Percentiles rank a stretch among this genome's conserved stretches.
Evolutionary conservation across 2,888 invertebrate genomes (phyloP).

Genomic region (Lithophane semibrunnea): DNA sequence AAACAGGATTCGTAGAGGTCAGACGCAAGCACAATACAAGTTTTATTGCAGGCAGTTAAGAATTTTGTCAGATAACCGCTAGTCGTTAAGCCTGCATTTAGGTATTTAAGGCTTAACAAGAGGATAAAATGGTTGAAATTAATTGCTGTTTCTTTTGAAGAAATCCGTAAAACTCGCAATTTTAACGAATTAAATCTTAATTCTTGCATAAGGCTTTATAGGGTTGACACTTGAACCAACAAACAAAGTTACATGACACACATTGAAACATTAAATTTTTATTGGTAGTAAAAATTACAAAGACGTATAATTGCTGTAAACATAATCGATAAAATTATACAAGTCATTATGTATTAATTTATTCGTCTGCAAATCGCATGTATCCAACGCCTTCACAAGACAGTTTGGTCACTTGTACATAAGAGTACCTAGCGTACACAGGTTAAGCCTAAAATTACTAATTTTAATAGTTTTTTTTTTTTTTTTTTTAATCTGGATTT

Average conservation of each 20-base stretch:
- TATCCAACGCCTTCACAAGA: neutral
- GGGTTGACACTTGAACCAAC: neutral
- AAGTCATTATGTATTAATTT: neutral
- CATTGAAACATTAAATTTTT: conserved; percentile 4
- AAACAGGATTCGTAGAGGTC: conserved; percentile 56
- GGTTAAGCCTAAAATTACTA: no score
- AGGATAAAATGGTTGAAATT: conserved; percentile 42
- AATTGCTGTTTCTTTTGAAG: conserved; percentile 32
- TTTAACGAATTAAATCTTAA: neutral
- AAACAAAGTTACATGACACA: conserved; percentile 8
- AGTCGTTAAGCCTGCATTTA: conserved; percentile 48
- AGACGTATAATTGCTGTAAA: neutral
- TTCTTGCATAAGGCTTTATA: neutral
- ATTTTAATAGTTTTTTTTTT: no score
- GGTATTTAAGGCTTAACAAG: conserved; percentile 23
- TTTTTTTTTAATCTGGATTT: no score
- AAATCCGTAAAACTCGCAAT: neutral
- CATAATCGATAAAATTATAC: neutral
- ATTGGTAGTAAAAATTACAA: neutral
- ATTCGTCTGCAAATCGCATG: neutral
- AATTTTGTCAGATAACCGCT: conserved; percentile 55
- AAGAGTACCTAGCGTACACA: no score
- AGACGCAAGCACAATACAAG: conserved; percentile 37
- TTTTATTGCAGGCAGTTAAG: conserved; percentile 61
- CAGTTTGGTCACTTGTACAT: neutral